Conservation (phyloP, 53 echinoderm and acorn worm genomes). For the Antedon mediterranea region DNA sequence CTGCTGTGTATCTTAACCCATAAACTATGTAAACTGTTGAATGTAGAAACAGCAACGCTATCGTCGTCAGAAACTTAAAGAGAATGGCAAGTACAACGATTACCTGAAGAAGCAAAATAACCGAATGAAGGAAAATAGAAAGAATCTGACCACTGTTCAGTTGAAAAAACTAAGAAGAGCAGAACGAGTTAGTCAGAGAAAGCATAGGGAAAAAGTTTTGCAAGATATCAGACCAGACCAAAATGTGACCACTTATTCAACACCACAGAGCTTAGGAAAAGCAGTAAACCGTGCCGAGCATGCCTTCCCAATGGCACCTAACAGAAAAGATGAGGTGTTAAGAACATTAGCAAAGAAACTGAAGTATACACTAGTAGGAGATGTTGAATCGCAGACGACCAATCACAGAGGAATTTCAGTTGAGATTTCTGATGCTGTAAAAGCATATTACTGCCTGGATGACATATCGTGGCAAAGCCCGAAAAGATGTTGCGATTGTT, state of each 20-base stretch:
- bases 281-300: not conserved
- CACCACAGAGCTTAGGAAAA: conserved; percentile 7
- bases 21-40: too few species aligned
- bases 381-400: not conserved
- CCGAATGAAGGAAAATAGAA: not conserved
- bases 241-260: not conserved
- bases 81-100: conserved; percentile 4
- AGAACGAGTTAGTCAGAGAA: not conserved
- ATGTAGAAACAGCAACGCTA: not conserved
- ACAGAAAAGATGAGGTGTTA: conserved; percentile 7
- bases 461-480: conserved; percentile 18
- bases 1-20: too few species aligned
- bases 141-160: not conserved
- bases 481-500: conserved; percentile 1
- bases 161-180: not conserved
- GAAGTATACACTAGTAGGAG: not conserved
- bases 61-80: not conserved
- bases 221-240: not conserved
- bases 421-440: conserved; percentile 1
- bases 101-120: not conserved
- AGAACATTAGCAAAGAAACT: conserved; percentile 2
- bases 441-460: conserved; percentile 8
- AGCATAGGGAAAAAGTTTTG: not conserved
- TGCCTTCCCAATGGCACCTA: not conserved
- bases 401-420: not conserved